Conservation (phyloP, 1,140 invertebrate species). For the Sitobion miscanthi region DNA sequence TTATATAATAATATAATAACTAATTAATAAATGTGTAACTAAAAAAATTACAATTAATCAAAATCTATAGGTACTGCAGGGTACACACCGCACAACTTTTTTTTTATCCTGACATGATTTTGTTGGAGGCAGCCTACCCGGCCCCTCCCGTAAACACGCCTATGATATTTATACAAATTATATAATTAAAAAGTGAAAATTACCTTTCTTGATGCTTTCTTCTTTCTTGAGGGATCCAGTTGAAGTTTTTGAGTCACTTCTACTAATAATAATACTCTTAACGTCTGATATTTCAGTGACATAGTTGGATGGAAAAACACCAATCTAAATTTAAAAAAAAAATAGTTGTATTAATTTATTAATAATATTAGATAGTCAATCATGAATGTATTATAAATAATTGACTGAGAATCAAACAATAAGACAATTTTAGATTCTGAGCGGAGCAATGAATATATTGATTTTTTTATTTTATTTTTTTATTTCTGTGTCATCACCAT, state of each 20-base stretch:
- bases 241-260: slow-evolving; percentile 56
- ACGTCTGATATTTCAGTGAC: slow-evolving; percentile 72
- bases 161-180: background rate
- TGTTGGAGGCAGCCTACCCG: too few relatives aligned
- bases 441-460: too few relatives aligned
- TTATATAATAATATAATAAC: too few relatives aligned
- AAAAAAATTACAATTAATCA: too few relatives aligned
- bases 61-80: too few relatives aligned
- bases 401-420: background rate
- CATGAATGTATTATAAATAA: background rate
- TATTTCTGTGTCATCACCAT: too few relatives aligned
- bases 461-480: too few relatives aligned
- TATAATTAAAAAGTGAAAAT: background rate
- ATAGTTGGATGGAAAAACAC: slow-evolving; percentile 94
- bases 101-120: too few relatives aligned
- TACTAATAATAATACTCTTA: slow-evolving; percentile 55
- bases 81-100: too few relatives aligned
- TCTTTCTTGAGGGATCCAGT: slow-evolving; percentile 47
- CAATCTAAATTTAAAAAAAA: slow-evolving; percentile 64
- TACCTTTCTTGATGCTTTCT: slow-evolving; percentile 51
- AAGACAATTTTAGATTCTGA: background rate
- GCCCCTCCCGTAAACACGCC: too few relatives aligned
- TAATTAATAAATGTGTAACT: too few relatives aligned
- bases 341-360: background rate
- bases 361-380: background rate